Conservation (phyloP, 2,888 invertebrate species). For the Parochlus steinenii region DNA sequence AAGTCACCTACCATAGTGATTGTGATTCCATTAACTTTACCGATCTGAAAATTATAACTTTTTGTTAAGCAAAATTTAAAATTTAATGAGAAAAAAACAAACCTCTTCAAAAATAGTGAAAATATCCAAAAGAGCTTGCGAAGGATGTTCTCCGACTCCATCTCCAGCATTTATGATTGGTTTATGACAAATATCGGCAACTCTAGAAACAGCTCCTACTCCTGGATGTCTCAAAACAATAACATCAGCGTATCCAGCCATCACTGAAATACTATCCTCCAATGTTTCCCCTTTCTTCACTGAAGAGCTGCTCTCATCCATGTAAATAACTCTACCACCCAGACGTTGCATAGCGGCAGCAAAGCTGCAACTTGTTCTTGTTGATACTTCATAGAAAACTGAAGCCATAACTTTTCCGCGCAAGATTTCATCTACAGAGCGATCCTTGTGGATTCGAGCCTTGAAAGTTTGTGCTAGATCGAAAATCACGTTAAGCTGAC, state of each 20-base stretch:
- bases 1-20: constrained; percentile 98
- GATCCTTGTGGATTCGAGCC: constrained; percentile 64
- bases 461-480: constrained; percentile 82
- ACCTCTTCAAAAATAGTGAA: constrained; percentile 98
- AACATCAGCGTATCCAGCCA: constrained; percentile 88
- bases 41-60: no score
- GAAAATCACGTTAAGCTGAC: constrained; percentile 82
- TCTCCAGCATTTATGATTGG: constrained; percentile 98
- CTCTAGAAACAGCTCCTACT: constrained; percentile 73
- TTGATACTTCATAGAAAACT: constrained; percentile 95
- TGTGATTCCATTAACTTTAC: constrained; percentile 92
- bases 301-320: constrained; percentile 82
- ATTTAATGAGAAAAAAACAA: no score
- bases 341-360: constrained; percentile 91
- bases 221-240: constrained; percentile 88
- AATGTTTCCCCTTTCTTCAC: constrained; percentile 93
- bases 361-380: constrained; percentile 91
- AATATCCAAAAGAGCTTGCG: constrained; percentile 91
- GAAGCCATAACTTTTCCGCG: constrained; percentile 90
- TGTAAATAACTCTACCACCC: constrained; percentile 81
- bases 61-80: no score
- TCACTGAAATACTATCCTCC: constrained; percentile 69
- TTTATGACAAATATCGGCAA: constrained; percentile 65
- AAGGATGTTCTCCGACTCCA: constrained; percentile 93
- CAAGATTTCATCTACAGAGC: constrained; percentile 68